These are phyloP conservation scores for Drosophila histrio DNA, from an alignment of 2,888 invertebrate genomes.

Conservation along the genomic window DNA sequence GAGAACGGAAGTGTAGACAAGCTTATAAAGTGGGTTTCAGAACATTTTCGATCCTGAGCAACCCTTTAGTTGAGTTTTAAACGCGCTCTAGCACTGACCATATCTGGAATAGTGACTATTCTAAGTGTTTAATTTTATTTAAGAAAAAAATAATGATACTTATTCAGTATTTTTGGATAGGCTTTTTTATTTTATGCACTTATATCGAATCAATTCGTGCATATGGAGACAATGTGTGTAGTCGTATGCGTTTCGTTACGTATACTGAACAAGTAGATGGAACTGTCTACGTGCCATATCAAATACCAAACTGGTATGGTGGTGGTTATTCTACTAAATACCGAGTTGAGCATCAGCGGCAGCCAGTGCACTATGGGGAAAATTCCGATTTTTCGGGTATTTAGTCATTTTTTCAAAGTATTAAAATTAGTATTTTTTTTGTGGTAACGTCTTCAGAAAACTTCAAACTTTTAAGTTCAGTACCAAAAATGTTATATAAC, in stretches of 20 bases:
- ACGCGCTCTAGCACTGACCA: neutral
- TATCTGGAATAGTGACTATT: neutral
- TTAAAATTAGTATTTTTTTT: too few species aligned
- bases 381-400: too few species aligned
- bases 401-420: too few species aligned
- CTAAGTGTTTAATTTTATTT: neutral
- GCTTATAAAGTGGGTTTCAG: neutral
- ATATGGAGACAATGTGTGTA: neutral
- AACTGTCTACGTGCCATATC: neutral
- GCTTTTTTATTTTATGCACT: neutral
- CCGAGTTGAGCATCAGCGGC: neutral
- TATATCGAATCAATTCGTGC: neutral
- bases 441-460: too few species aligned
- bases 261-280: neutral
- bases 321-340: neutral
- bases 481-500: too few species aligned
- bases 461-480: too few species aligned
- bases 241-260: neutral
- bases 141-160: neutral
- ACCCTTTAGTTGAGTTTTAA: conserved; percentile 10
- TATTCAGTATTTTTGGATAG: neutral
- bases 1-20: conserved; percentile 23
- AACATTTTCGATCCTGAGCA: neutral
- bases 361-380: too few species aligned
- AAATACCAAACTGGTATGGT: neutral